Conservation (phyloP, 2,888 invertebrate species). For the Trichopoda pennipes region DNA sequence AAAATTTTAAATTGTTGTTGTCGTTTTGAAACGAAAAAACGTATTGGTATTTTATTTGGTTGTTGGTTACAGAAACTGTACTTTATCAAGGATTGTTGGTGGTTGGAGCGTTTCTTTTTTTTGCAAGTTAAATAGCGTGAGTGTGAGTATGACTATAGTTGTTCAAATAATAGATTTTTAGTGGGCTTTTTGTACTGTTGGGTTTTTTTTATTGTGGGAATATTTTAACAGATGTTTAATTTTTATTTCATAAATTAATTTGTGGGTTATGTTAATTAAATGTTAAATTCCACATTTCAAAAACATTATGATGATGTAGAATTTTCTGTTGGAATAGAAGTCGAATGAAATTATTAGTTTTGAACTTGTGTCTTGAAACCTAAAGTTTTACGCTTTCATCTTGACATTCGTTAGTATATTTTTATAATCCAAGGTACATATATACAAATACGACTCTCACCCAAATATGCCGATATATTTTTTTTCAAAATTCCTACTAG, state of each 20-base stretch:
- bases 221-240: constrained; percentile 54
- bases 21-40: constrained; percentile 6
- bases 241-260: constrained; percentile 15
- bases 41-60: constrained; percentile 33
- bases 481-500: too few relatives aligned
- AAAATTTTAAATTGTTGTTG: constrained; percentile 23
- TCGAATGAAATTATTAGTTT: too few relatives aligned
- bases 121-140: constrained; percentile 18
- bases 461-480: too few relatives aligned
- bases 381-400: too few relatives aligned
- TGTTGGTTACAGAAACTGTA: constrained; percentile 51
- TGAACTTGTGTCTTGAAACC: too few relatives aligned
- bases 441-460: too few relatives aligned
- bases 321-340: too few relatives aligned
- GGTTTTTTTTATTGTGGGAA: constrained; percentile 55
- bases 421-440: too few relatives aligned
- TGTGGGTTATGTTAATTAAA: constrained; percentile 25
- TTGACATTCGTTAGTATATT: too few relatives aligned
- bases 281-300: too few relatives aligned
- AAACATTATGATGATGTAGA: too few relatives aligned
- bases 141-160: not conserved
- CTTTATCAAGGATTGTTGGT: constrained; percentile 46
- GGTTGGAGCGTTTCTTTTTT: constrained; percentile 10
- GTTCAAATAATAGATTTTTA: constrained; percentile 34
- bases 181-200: constrained; percentile 15